Base-by-base conservation (phyloP, 2,797 vertebrate genomes). In the Sebastes steindachneri region DNA sequence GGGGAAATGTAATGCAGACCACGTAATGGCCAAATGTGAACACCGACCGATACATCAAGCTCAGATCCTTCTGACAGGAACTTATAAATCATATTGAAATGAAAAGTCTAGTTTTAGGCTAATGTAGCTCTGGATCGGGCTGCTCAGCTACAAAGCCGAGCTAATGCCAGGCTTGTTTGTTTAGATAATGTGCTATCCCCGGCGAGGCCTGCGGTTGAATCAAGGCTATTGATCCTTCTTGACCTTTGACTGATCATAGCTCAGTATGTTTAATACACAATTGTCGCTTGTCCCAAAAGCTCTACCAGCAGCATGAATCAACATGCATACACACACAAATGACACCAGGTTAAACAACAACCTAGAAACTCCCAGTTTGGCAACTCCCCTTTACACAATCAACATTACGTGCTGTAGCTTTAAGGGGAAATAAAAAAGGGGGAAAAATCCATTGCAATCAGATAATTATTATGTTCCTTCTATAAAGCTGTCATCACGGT, bases 151-250 rank as follows among this genome's bases (percentile, higher is more conserved):
- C 14, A 62, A 19, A 78, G n/a, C 11, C 10, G 7, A 35, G 26
- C 71, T 53, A 64, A 74, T 55, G 28, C 23, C 21, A 25, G 25
- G 14, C 57, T 55, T 41, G 35, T 73, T 69, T 66, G 53, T 53
- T 60, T 33, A 48, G 51, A 74, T 74, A n/a, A 73, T 75, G 63
- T 59, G 68, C 7, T 25, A 9, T 74, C 65, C 33, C 28, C 26
- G 19, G 59, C 29, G 29, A 25, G 9, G 53, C 62, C 37, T 72
- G 70, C 1, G 3, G 59, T 55, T 2, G n/a, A 75, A 78, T 81
- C 66, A 9, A 31, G 37, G n/a, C 62, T 75, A 72, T 72, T 65
- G 74, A 77, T 80, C 23, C 57, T 54, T 57, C 21, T 37, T 73
- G 68, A 79, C 68, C 23, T 81, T 41, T 28, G 10, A 70, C 31